phyloP scores from a whole-genome alignment of 1,140 invertebrate genomes.

The Drosophila kikkawai region DNA sequence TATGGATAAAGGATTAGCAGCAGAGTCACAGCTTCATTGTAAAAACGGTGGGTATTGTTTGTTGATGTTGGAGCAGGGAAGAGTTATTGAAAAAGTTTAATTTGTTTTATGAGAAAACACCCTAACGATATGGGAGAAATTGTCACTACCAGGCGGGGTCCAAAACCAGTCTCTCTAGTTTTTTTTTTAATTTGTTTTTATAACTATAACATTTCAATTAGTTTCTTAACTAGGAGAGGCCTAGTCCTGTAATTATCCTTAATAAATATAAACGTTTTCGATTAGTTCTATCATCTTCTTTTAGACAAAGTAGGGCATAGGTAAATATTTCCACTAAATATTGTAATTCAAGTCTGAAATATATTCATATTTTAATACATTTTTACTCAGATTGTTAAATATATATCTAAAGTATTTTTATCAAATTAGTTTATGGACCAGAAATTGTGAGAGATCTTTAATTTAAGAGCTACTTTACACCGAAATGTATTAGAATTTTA shows the following conservation, averaged over 20 bases:
- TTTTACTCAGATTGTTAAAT: too few relatives aligned
- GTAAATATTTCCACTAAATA: too few relatives aligned
- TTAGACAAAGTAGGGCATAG: too few relatives aligned
- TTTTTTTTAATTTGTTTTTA: neutral
- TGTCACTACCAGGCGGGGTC: too few relatives aligned
- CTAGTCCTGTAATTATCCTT: neutral
- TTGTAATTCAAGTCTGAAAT: too few relatives aligned
- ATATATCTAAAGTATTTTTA: too few relatives aligned
- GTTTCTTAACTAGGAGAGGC: neutral
- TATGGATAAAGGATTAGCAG: constrained; percentile 35
- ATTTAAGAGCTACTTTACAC: neutral
- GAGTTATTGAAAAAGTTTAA: constrained; percentile 1
- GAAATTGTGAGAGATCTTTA: too few relatives aligned
- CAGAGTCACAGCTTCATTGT: constrained; percentile 8
- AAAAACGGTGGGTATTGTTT: constrained; percentile 20
- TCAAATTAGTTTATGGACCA: too few relatives aligned
- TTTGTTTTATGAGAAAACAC: neutral
- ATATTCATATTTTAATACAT: too few relatives aligned
- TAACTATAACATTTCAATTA: neutral
- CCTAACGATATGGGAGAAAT: neutral
- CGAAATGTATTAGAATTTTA: neutral
- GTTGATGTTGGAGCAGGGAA: constrained; percentile 5
- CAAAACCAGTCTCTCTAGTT: too few relatives aligned
- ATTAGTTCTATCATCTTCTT: neutral
- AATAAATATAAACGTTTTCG: neutral